Conservation (phyloP, 2,888 invertebrate species). For the Bembecia ichneumoniformis region DNA sequence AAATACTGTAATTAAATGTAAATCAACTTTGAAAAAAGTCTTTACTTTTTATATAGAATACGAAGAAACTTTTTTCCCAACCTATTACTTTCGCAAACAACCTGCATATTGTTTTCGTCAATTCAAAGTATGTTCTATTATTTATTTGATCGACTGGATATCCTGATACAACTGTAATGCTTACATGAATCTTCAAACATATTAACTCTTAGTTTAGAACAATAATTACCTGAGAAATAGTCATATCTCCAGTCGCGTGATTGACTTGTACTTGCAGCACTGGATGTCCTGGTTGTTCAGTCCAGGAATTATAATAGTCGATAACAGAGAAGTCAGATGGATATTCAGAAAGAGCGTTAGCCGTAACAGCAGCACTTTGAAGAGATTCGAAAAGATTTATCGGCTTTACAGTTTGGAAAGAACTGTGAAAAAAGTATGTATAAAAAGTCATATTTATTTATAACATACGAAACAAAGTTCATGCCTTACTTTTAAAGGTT, state of each 20-base stretch:
- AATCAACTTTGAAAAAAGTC: too few relatives aligned
- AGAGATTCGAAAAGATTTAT: conserved; percentile 62
- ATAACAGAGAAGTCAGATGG: conserved; percentile 42
- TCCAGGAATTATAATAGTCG: conserved; percentile 62
- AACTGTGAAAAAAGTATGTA: conserved; percentile 23
- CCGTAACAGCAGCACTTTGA: conserved; percentile 29
- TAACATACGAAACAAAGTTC: not conserved
- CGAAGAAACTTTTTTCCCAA: too few relatives aligned
- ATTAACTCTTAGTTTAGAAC: not conserved
- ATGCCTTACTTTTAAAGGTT: too few relatives aligned
- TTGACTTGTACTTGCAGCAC: conserved; percentile 67
- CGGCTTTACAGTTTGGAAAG: conserved; percentile 55
- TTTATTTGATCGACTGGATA: too few relatives aligned
- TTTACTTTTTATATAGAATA: too few relatives aligned
- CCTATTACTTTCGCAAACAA: too few relatives aligned
- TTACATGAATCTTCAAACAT: too few relatives aligned
- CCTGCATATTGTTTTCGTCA: too few relatives aligned
- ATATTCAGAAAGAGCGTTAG: conserved; percentile 37
- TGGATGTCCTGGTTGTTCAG: conserved; percentile 74
- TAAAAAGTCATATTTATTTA: not conserved
- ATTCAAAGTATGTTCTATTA: too few relatives aligned
- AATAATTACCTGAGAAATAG: conserved; percentile 49
- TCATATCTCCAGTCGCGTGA: conserved; percentile 46
- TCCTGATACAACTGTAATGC: too few relatives aligned
- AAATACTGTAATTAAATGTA: too few relatives aligned